A percentile compares a stretch with the other conserved stretches of the same genome.
Evolutionary conservation across 2,797 vertebrate genomes (phyloP).

Genomic region (Neomorphus geoffroyi): DNA sequence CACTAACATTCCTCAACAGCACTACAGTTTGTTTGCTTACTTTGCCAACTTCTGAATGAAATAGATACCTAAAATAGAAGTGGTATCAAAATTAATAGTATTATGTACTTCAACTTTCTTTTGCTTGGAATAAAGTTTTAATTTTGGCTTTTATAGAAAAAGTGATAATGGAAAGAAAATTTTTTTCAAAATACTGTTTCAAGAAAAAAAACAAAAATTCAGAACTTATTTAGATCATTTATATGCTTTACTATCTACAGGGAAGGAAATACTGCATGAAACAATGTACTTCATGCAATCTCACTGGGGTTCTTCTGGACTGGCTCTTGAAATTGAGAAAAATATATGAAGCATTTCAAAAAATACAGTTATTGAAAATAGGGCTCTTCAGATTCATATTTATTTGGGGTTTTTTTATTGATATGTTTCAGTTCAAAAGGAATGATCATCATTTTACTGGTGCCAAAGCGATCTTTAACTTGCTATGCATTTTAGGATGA

Average conservation of each 20-base stretch:
- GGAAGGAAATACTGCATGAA: neutral
- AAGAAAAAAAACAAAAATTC: neutral
- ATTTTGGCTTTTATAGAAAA: neutral
- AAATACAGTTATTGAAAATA: neutral
- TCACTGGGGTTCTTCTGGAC: neutral
- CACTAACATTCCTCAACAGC: neutral
- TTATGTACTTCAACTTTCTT: neutral
- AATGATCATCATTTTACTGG: accelerated
- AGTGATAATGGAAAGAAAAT: neutral
- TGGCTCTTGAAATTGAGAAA: neutral
- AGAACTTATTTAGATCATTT: neutral
- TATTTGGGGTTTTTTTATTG: neutral
- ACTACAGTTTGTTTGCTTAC: neutral
- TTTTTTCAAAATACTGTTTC: neutral
- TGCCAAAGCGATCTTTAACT: neutral
- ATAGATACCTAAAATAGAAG: neutral
- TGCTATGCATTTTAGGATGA: neutral
- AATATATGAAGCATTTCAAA: neutral
- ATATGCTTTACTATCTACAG: neutral
- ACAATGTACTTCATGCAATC: neutral
- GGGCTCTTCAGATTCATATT: neutral
- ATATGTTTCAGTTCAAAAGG: neutral
- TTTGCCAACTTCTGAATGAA: neutral
- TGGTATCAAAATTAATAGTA: neutral
- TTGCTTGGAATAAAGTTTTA: neutral